These are phyloP conservation scores for Caradrina clavipalpis DNA, from an alignment of 2,888 invertebrate genomes.

Conservation along the genomic window DNA sequence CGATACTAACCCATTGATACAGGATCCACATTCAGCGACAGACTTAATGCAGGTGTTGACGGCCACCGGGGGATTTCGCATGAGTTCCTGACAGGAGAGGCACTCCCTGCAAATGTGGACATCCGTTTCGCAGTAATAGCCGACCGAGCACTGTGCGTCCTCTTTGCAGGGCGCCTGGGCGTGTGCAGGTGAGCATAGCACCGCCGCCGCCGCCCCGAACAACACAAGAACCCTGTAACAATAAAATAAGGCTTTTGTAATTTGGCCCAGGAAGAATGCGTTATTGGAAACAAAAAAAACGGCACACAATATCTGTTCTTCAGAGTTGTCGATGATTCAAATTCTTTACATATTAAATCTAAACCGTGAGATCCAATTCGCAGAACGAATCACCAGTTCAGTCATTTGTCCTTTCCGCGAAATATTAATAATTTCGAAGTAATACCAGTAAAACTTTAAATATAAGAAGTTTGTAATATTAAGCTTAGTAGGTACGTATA, in stretches of 20 bases:
- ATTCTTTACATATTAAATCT: background rate
- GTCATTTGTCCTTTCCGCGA: background rate
- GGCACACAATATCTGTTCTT: background rate
- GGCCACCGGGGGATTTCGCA: conserved; percentile 69
- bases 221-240: conserved; percentile 57
- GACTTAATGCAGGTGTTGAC: conserved; percentile 72
- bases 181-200: conserved; percentile 38
- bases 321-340: no score
- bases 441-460: background rate
- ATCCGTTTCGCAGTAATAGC: conserved; percentile 73
- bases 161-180: conserved; percentile 67
- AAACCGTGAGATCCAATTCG: conserved; percentile 7
- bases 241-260: background rate
- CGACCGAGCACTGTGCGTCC: conserved; percentile 71
- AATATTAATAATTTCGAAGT: background rate
- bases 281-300: background rate
- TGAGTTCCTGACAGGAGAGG: conserved; percentile 74
- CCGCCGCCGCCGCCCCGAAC: conserved; percentile 37
- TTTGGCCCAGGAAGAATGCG: background rate
- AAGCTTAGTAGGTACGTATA: background rate
- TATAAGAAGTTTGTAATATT: background rate
- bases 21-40: conserved; percentile 77
- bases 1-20: conserved; percentile 73
- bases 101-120: conserved; percentile 72
- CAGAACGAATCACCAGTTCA: conserved; percentile 8